Conservation (phyloP, 1,140 invertebrate genomes). For the Eumaeus atala region DNA sequence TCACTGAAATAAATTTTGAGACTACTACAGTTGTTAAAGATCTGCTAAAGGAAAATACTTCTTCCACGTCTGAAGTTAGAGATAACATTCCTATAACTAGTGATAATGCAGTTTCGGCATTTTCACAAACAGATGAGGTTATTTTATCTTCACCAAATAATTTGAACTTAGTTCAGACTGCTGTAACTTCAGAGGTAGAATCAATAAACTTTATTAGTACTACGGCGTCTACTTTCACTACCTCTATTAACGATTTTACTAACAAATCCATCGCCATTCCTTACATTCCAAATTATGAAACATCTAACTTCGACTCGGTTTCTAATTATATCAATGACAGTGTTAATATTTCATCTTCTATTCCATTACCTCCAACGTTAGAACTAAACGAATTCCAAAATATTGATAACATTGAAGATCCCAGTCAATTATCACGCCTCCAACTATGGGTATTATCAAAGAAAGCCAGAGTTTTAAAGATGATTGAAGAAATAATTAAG, state of each 20-base stretch:
- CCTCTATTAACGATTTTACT: constrained; percentile 25
- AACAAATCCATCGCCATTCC: constrained; percentile 39
- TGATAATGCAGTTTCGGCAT: neutral
- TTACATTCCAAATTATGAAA: constrained; percentile 42
- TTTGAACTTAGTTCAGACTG: constrained; percentile 8
- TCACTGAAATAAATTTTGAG: neutral
- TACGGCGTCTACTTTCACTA: constrained; percentile 12
- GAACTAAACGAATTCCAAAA: constrained; percentile 27
- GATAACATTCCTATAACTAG: neutral
- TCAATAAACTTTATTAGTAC: constrained; percentile 21
- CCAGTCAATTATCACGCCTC: constrained; percentile 45
- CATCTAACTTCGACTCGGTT: constrained; percentile 27
- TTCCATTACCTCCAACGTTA: constrained; percentile 17
- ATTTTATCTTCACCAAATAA: constrained; percentile 7
- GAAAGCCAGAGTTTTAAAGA: constrained; percentile 67
- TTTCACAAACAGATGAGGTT: neutral
- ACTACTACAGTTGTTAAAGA: neutral
- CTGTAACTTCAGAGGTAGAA: constrained; percentile 32
- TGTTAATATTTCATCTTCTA: constrained; percentile 12
- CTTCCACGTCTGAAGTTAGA: neutral
- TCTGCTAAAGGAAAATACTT: neutral
- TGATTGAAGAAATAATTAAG: constrained; percentile 67
- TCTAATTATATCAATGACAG: constrained; percentile 6
- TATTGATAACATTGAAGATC: constrained; percentile 42
- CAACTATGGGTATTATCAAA: constrained; percentile 65